These are phyloP conservation scores for Myotis daubentonii DNA, from an alignment of 2,797 vertebrate genomes.

Conservation along the genomic window DNA sequence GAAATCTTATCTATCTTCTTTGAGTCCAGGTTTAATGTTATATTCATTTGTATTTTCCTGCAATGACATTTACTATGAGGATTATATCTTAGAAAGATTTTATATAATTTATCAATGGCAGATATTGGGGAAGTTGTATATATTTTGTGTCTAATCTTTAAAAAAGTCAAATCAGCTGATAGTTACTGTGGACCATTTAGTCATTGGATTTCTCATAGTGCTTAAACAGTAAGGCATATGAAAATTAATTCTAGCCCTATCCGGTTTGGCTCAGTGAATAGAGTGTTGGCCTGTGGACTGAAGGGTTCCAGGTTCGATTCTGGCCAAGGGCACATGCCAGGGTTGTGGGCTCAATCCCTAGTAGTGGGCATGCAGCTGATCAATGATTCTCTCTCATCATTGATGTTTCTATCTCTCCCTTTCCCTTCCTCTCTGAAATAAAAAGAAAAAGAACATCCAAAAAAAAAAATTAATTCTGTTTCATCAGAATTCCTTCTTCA, in stretches of 20 bases:
- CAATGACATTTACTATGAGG: not conserved
- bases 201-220: slow-evolving; percentile 12
- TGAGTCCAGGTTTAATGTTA: not conserved
- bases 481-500: slow-evolving; percentile 42
- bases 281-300: too few species aligned
- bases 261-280: too few species aligned
- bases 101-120: slow-evolving; percentile 4
- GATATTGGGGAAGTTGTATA: not conserved
- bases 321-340: too few species aligned
- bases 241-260: not conserved
- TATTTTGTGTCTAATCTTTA: slow-evolving; percentile 25
- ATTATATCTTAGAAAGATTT: slow-evolving; percentile 56
- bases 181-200: not conserved
- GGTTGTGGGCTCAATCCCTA: too few species aligned
- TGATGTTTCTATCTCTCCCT: too few species aligned
- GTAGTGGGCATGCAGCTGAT: too few species aligned
- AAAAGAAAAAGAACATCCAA: too few species aligned
- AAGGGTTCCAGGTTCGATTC: too few species aligned
- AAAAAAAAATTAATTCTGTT: slow-evolving; percentile 22
- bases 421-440: too few species aligned
- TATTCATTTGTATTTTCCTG: slow-evolving; percentile 28
- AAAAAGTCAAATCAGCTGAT: slow-evolving; percentile 13
- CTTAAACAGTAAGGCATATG: slow-evolving; percentile 23
- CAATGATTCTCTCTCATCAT: too few species aligned
- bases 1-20: not conserved